Conservation (phyloP, 1,140 invertebrate species). For the Hormaphis cornu region DNA sequence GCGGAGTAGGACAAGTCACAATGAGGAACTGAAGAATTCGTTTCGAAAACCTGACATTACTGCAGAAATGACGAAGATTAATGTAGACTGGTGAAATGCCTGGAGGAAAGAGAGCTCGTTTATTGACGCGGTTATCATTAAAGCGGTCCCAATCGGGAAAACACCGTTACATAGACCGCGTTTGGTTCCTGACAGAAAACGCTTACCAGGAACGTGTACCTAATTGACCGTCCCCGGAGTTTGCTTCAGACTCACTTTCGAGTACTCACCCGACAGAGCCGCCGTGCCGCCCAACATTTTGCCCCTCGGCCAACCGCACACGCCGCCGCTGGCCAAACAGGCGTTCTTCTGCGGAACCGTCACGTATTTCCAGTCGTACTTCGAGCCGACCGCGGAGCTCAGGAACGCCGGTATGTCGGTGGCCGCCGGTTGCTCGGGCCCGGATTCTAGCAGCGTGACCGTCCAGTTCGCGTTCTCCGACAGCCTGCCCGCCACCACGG, state of each 20-base stretch:
- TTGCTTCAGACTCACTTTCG: conserved; percentile 33
- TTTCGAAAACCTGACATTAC: too few relatives aligned
- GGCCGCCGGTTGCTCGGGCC: conserved; percentile 51
- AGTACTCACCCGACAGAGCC: conserved; percentile 50
- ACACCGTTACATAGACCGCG: not conserved
- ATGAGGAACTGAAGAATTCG: too few relatives aligned
- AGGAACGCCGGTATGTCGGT: conserved; percentile 23
- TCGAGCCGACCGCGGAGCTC: conserved; percentile 23
- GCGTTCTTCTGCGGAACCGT: conserved; percentile 48
- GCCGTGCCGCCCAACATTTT: conserved; percentile 73
- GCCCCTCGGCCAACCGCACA: conserved; percentile 62
- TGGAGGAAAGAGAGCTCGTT: too few relatives aligned
- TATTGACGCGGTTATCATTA: too few relatives aligned
- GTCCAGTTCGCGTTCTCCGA: conserved; percentile 43
- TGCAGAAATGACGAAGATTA: too few relatives aligned
- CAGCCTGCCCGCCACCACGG: conserved; percentile 49
- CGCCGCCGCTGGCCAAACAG: conserved; percentile 49
- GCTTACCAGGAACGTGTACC: too few relatives aligned
- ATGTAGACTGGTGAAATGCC: too few relatives aligned
- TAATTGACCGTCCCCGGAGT: not conserved
- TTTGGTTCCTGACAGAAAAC: not conserved
- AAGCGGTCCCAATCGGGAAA: not conserved
- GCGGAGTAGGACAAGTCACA: too few relatives aligned
- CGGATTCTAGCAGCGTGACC: conserved; percentile 51
- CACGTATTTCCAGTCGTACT: conserved; percentile 52